Conservation (phyloP, 2,888 invertebrate species). For the Lypha dubia region DNA sequence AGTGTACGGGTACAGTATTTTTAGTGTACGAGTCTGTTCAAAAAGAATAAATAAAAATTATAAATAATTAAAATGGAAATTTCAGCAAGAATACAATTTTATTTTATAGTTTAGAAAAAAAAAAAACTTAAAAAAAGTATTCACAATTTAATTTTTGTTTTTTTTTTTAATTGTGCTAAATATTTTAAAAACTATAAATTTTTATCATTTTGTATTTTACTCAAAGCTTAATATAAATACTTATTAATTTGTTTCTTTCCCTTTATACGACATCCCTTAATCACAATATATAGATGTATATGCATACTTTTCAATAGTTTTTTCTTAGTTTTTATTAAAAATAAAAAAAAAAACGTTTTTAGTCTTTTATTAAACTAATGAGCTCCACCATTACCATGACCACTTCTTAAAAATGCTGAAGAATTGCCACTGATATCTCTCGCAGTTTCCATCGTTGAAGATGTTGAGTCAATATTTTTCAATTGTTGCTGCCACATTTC, state of each 20-base stretch:
- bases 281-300: slow-evolving; percentile 22
- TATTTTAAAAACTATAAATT: slow-evolving; percentile 24
- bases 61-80: neutral
- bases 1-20: too few relatives aligned
- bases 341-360: slow-evolving; percentile 8
- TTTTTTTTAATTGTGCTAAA: slow-evolving; percentile 28
- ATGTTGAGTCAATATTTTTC: slow-evolving; percentile 79
- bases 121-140: neutral
- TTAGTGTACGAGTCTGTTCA: too few relatives aligned
- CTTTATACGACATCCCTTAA: slow-evolving; percentile 37
- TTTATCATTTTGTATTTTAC: slow-evolving; percentile 3
- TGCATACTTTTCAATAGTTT: neutral
- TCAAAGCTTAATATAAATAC: slow-evolving; percentile 24
- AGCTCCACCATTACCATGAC: slow-evolving; percentile 76
- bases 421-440: slow-evolving; percentile 45
- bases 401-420: slow-evolving; percentile 72
- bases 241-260: neutral
- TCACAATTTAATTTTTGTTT: slow-evolving; percentile 43
- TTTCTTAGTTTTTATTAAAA: neutral
- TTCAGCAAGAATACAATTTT: neutral
- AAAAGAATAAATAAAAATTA: too few relatives aligned
- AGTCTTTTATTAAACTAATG: slow-evolving; percentile 63
- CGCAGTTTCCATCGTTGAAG: slow-evolving; percentile 27
- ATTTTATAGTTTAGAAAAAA: neutral
- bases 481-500: slow-evolving; percentile 97